These are phyloP conservation scores for Ceuthmochares aereus DNA, from an alignment of 2,113 vertebrate species.

Conservation along the genomic window DNA sequence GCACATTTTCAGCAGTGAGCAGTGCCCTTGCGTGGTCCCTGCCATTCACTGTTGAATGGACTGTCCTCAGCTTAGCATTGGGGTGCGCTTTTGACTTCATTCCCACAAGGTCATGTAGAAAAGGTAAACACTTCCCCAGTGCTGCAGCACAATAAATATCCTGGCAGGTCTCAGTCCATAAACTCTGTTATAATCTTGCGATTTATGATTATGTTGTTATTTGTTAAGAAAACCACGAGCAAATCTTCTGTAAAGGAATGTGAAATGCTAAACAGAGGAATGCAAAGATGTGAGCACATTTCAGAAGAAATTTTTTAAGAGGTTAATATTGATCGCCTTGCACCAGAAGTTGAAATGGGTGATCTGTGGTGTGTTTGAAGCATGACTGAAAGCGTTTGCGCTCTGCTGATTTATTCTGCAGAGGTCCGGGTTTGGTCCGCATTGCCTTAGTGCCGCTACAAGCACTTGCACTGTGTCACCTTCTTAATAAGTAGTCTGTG, in stretches of 20 bases:
- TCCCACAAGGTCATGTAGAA: not conserved
- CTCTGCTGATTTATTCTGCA: not conserved
- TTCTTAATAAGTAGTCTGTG: not conserved
- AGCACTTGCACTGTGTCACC: not conserved
- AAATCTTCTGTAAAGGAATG: not conserved
- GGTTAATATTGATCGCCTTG: fast-evolving
- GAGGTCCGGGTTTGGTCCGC: not conserved
- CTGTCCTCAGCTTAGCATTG: not conserved
- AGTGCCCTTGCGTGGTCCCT: not conserved
- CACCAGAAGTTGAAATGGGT: not conserved
- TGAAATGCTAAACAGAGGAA: not conserved
- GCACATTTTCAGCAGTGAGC: not conserved
- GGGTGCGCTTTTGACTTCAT: not conserved
- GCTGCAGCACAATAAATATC: not conserved
- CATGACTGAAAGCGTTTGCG: not conserved
- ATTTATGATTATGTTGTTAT: not conserved
- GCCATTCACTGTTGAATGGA: not conserved
- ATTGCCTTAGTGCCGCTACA: not conserved
- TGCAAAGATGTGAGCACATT: not conserved
- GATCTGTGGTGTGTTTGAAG: not conserved
- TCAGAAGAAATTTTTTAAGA: not conserved
- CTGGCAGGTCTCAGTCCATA: not conserved
- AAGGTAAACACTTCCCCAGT: not conserved
- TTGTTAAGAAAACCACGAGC: not conserved
- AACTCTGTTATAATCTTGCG: not conserved